Percentiles rank a stretch among this genome's conserved stretches.
Evolutionary conservation across 2,113 vertebrate species (phyloP).

Genomic region (Phodopus roborovskii): DNA sequence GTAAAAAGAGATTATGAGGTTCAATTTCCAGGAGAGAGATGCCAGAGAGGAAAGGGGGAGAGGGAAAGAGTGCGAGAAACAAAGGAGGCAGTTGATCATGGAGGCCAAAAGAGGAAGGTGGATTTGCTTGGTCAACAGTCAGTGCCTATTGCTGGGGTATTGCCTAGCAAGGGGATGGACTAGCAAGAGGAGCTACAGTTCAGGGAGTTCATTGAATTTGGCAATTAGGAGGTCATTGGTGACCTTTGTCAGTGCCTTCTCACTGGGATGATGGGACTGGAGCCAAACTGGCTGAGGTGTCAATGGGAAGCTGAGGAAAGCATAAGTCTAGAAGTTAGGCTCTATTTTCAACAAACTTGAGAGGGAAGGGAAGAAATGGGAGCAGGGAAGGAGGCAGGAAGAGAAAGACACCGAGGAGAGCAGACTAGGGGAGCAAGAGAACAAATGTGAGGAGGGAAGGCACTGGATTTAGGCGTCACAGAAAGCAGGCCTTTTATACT

Average conservation of each 20-base stretch:
- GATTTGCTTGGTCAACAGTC: neutral
- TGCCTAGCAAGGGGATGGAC: neutral
- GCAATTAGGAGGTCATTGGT: conserved; percentile 42
- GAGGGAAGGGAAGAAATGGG: neutral
- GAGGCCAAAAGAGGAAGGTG: conserved; percentile 11
- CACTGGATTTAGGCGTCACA: neutral
- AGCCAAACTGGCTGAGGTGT: conserved; percentile 13
- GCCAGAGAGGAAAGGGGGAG: too few relatives aligned
- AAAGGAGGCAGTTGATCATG: neutral
- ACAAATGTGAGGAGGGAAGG: neutral
- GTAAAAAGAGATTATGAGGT: neutral
- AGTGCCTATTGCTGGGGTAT: neutral
- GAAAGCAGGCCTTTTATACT: neutral
- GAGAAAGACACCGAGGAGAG: neutral
- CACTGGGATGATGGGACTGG: neutral
- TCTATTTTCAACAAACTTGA: conserved; percentile 8
- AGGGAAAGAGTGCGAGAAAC: too few relatives aligned
- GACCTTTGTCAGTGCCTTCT: conserved; percentile 56
- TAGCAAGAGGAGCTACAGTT: conserved; percentile 34
- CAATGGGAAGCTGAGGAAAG: conserved; percentile 28
- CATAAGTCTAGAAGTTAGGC: neutral
- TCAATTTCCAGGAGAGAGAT: neutral
- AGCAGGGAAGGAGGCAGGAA: neutral
- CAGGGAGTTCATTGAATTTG: conserved; percentile 61
- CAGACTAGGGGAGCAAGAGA: neutral